Conservation (phyloP, 2,797 vertebrate genomes). For the Microhierax caerulescens region DNA sequence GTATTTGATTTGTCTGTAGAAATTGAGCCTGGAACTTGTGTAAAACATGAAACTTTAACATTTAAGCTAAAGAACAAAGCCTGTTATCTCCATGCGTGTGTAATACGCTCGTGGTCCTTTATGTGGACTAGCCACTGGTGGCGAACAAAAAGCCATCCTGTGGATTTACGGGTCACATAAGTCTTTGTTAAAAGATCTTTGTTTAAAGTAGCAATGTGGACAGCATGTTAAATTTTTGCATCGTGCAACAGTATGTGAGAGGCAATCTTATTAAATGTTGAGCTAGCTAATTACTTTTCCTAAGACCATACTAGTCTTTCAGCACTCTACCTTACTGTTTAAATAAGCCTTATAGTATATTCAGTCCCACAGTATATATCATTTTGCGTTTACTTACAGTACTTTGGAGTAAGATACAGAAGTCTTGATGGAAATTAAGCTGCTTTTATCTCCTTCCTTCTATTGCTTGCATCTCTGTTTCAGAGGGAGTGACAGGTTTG, state of each 20-base stretch:
- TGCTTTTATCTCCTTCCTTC: neutral
- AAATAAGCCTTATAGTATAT: rapidly evolving
- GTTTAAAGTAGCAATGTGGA: neutral
- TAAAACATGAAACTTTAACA: neutral
- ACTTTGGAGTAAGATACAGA: neutral
- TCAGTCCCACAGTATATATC: rapidly evolving
- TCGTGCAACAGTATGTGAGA: neutral
- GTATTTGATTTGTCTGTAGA: neutral
- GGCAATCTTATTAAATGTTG: neutral
- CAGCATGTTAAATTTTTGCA: slow-evolving; percentile 20
- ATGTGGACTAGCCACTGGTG: neutral
- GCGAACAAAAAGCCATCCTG: slow-evolving; percentile 17
- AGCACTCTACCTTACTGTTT: neutral
- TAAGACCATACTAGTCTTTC: neutral
- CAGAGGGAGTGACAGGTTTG: slow-evolving; percentile 94
- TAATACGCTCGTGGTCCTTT: neutral
- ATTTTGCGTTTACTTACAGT: neutral
- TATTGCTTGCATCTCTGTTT: neutral
- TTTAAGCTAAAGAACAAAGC: neutral
- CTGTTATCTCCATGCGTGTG: neutral
- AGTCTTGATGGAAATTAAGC: neutral
- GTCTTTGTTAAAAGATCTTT: neutral
- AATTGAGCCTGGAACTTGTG: neutral
- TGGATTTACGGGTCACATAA: neutral
- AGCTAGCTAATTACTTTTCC: neutral